Conservation (phyloP, 2,797 vertebrate species). For the Siniperca scherzeri region DNA sequence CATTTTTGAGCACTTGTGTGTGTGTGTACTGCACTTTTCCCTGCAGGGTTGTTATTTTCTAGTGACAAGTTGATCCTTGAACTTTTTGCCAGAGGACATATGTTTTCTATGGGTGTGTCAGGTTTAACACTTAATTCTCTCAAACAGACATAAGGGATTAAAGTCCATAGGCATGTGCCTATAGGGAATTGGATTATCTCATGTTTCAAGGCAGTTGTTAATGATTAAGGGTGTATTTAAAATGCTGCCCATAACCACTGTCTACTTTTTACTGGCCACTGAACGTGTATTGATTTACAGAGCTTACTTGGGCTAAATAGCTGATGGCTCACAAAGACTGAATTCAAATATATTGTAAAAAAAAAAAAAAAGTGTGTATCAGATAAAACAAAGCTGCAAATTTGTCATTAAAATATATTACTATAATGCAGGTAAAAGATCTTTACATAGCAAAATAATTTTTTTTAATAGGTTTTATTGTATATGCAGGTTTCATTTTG, state of each 20-base stretch:
- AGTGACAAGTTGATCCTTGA: constrained; percentile 60
- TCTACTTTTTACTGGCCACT: constrained; percentile 43
- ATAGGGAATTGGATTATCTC: constrained; percentile 59
- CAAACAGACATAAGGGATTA: constrained; percentile 63
- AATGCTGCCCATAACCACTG: constrained; percentile 61
- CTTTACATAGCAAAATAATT: neutral
- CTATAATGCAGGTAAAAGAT: neutral
- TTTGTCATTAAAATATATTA: neutral
- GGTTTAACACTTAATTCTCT: constrained; percentile 59
- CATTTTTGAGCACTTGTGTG: constrained; percentile 1
- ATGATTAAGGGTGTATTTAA: constrained; percentile 73
- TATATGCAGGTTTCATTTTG: neutral
- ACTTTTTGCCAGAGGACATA: constrained; percentile 51
- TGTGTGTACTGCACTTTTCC: constrained; percentile 22
- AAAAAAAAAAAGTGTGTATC: neutral
- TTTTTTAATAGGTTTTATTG: neutral
- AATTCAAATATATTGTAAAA: neutral
- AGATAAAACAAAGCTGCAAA: neutral
- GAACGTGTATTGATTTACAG: constrained; percentile 55
- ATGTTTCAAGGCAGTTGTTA: constrained; percentile 59
- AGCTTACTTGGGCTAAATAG: constrained; percentile 49
- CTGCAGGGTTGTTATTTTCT: constrained; percentile 56
- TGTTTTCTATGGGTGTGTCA: constrained; percentile 58
- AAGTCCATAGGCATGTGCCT: constrained; percentile 43
- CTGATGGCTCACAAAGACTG: constrained; percentile 29